Evolutionary conservation across 1,140 invertebrate species (phyloP), one percentile per base, ranked within the genome.

Genomic region (Drosophila kikkawai): DNA sequence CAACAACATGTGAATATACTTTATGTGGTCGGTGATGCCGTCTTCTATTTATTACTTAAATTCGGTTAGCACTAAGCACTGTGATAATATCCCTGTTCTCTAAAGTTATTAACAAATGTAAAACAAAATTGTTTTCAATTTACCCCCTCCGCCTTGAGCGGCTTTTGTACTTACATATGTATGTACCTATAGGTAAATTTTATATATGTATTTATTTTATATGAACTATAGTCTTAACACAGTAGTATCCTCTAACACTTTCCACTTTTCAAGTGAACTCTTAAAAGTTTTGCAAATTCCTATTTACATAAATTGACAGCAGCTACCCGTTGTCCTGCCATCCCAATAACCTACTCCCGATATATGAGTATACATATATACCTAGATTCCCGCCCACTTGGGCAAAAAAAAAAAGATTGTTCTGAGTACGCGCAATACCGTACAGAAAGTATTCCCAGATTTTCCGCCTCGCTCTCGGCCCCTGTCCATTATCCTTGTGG

Each of bases 401-500:
- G 47, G 50, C 17, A 17, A 47, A 17, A 17, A 32, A 32, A 45
- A 29, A 29, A 22, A 22, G 22, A 80, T 77, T 69, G 51, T 76
- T 85, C 60, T 42, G 65, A 57, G 69, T 75, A 71, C 51, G 57
- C 69, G 75, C 75, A 75, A 73, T 58, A 81, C 68, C 50, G 68
- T 9, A 70, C 79, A 79, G 50, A 69, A 81, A 64, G 66, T 68
- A 50, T 77, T 53, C 44, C 53, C 37, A 39, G 45, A 55, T 22
- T 39, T 22, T 61, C 66, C 59, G 26, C 57, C 57, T 70, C 44
- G 29, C 64, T 68, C 42, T 34, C 41, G 17, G 32, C 42, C 36
- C 67, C 50, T 90, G 86, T 75, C 79, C 81, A 70, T 79, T 90
- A 82, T 91, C 75, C 86, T 82, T 74, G 80, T 84, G 90, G 82